Conservation (phyloP, 2,113 vertebrate genomes). For the Gasterosteus aculeatus region DNA sequence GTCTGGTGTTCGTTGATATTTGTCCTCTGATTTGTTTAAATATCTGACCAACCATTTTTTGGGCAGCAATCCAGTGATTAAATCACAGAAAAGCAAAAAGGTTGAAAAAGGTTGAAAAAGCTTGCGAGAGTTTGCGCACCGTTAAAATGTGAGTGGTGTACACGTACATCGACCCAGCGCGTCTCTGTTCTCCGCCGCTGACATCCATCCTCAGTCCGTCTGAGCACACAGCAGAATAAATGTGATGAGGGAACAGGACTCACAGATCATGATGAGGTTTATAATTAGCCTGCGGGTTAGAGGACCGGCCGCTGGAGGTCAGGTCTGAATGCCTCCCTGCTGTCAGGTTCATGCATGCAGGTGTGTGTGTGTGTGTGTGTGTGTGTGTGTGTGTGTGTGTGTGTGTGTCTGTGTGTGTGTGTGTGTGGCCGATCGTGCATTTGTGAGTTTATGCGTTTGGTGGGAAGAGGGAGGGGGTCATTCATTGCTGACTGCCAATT, state of each 20-base stretch:
- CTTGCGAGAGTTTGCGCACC: background rate
- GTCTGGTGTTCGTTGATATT: background rate
- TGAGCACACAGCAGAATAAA: conserved; percentile 60
- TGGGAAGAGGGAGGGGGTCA: background rate
- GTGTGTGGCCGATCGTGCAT: conserved; percentile 6
- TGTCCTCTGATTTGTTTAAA: background rate
- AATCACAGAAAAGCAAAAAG: background rate
- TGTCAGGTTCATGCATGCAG: conserved; percentile 58
- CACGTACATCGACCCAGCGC: background rate
- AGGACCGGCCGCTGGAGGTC: conserved; percentile 63
- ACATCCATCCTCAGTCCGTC: conserved; percentile 38
- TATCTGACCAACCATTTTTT: background rate
- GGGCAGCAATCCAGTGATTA: background rate
- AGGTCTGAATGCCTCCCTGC: conserved; percentile 50
- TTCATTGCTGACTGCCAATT: conserved; percentile 50
- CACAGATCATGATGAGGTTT: conserved; percentile 71
- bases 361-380: conserved; percentile 18
- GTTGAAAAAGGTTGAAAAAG: background rate
- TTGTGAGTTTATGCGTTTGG: conserved; percentile 9
- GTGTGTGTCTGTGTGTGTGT: conserved; percentile 11
- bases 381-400: conserved; percentile 13
- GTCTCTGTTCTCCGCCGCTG: conserved; percentile 31
- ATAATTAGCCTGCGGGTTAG: conserved; percentile 73
- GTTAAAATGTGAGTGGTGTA: background rate
- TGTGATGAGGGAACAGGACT: conserved; percentile 57